phyloP scores from a whole-genome alignment of 2,888 invertebrate species.

The Erebia palarica region DNA sequence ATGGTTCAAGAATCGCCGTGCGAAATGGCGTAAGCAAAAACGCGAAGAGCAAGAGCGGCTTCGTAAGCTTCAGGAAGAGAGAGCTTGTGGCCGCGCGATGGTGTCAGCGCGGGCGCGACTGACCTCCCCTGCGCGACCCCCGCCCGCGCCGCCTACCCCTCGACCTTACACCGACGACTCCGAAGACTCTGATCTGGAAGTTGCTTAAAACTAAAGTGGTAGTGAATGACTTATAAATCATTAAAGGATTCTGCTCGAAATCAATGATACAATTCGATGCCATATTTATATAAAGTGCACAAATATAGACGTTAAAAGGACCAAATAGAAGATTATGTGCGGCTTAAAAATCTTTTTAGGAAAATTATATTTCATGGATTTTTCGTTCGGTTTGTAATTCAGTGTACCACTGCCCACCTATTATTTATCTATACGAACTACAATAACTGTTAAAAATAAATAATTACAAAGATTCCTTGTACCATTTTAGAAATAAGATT shows the following conservation, averaged over 20 bases:
- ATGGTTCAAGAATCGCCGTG: slow-evolving; percentile 97
- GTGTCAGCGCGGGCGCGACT: slow-evolving; percentile 62
- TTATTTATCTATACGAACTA: neutral
- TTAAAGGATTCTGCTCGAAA: neutral
- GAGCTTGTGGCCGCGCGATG: slow-evolving; percentile 74
- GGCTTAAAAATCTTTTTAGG: neutral
- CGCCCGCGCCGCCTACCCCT: slow-evolving; percentile 59
- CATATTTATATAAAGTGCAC: slow-evolving; percentile 30
- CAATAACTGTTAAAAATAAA: neutral
- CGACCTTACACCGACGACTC: slow-evolving; percentile 84
- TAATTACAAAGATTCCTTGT: neutral
- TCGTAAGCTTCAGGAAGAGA: slow-evolving; percentile 91
- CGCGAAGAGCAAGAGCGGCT: slow-evolving; percentile 92
- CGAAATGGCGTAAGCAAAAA: slow-evolving; percentile 98
- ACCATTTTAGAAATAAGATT: slow-evolving; percentile 14
- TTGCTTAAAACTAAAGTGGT: slow-evolving; percentile 81
- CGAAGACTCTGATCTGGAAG: slow-evolving; percentile 90
- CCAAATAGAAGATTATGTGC: neutral
- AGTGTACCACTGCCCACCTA: neutral
- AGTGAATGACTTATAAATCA: neutral
- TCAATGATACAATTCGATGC: neutral
- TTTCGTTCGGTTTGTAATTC: neutral
- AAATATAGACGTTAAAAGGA: slow-evolving; percentile 28
- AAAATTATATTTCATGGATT: neutral
- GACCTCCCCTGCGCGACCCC: slow-evolving; percentile 54